These are phyloP conservation scores for Clarias macrocephalus DNA, from an alignment of 2,113 vertebrate species.

Conservation along the genomic window DNA sequence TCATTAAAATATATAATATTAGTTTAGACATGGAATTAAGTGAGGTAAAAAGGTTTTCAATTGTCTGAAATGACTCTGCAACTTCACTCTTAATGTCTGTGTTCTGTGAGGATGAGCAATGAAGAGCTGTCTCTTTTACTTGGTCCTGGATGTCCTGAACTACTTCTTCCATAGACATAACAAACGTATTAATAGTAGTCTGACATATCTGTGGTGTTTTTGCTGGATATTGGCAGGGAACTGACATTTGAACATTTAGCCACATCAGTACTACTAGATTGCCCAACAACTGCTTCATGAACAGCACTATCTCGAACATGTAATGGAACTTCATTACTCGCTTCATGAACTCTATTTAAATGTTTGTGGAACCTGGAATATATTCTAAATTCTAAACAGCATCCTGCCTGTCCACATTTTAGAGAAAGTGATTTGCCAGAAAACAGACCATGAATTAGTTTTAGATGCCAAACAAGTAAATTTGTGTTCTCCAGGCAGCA, in stretches of 20 bases:
- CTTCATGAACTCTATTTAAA: slow-evolving; percentile 27
- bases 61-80: slow-evolving; percentile 44
- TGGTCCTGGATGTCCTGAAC: slow-evolving; percentile 48
- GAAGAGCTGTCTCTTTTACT: slow-evolving; percentile 40
- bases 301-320: slow-evolving; percentile 1
- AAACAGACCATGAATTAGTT: slow-evolving; percentile 28
- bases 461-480: slow-evolving; percentile 35
- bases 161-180: slow-evolving; percentile 48
- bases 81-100: slow-evolving; percentile 20
- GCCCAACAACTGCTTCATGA: background rate
- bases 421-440: slow-evolving; percentile 22
- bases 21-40: slow-evolving; percentile 51
- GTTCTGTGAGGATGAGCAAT: no score
- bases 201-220: slow-evolving; percentile 49
- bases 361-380: slow-evolving; percentile 38
- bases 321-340: slow-evolving; percentile 2
- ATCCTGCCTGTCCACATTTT: slow-evolving; percentile 34
- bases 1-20: no score
- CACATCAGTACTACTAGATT: slow-evolving; percentile 17
- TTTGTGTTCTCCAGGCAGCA: slow-evolving; percentile 9
- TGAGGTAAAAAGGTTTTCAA: slow-evolving; percentile 47
- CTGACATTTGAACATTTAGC: slow-evolving; percentile 20
- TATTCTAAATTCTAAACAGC: slow-evolving; percentile 24
- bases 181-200: slow-evolving; percentile 40
- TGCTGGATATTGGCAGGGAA: slow-evolving; percentile 12